These are phyloP conservation scores for Menura novaehollandiae DNA, from an alignment of 2,113 vertebrate genomes.

Conservation along the genomic window DNA sequence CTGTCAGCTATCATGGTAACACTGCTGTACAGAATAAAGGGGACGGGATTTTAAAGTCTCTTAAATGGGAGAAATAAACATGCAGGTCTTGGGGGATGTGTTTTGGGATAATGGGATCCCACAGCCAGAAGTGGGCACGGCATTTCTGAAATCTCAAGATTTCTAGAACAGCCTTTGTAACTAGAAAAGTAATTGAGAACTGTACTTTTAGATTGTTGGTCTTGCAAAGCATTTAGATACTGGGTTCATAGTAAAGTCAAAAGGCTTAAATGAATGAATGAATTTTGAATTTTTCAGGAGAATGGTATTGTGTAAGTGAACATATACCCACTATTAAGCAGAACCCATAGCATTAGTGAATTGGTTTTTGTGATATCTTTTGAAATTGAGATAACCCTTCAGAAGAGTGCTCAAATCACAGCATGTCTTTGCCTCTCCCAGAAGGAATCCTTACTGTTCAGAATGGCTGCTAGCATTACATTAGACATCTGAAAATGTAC, in stretches of 20 bases:
- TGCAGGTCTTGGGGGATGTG: neutral
- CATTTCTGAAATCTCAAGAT: neutral
- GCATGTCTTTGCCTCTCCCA: neutral
- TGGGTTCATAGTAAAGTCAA: neutral
- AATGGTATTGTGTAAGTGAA: neutral
- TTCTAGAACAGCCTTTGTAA: neutral
- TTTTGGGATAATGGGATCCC: neutral
- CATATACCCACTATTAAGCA: neutral
- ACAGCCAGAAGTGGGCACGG: neutral
- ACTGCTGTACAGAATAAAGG: neutral
- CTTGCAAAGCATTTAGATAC: neutral
- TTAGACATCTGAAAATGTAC: neutral
- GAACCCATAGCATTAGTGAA: neutral
- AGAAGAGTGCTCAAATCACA: neutral
- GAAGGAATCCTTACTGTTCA: neutral
- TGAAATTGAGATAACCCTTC: neutral
- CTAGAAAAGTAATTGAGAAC: neutral
- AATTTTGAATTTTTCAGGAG: neutral
- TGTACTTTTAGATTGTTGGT: neutral
- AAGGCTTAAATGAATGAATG: neutral
- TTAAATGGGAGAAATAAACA: neutral
- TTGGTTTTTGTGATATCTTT: neutral
- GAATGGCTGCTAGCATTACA: neutral
- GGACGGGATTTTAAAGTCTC: neutral
- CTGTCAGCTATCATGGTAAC: neutral